A percentile compares a stretch with the other conserved stretches of the same genome.
phyloP scores from a whole-genome alignment of 2,888 invertebrate species.

The Ferdinandea cuprea region DNA sequence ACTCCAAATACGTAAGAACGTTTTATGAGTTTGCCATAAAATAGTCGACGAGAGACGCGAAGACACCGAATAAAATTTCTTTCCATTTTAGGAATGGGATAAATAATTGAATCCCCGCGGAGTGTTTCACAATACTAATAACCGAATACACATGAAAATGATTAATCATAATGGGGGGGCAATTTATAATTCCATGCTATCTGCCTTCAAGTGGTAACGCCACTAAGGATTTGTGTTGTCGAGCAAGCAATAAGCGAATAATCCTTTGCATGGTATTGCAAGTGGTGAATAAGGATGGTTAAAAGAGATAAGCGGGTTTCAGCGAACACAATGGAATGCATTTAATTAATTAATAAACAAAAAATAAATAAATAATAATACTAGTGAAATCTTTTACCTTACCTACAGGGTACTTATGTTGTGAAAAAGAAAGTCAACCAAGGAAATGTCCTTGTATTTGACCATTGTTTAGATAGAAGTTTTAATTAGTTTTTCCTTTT shows the following conservation, averaged over 20 bases:
- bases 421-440: conserved; percentile 36
- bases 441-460: conserved; percentile 40
- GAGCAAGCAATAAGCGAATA: conserved; percentile 40
- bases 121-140: conserved; percentile 26
- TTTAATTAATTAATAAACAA: conserved; percentile 51
- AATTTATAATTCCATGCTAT: conserved; percentile 40
- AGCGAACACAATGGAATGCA: conserved; percentile 31
- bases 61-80: conserved; percentile 5
- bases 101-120: conserved; percentile 43
- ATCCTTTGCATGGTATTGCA: conserved; percentile 24
- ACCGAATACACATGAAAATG: conserved; percentile 38
- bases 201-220: conserved; percentile 21
- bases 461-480: conserved; percentile 35
- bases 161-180: conserved; percentile 32
- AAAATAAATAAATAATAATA: conserved; percentile 35
- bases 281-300: conserved; percentile 12
- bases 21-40: conserved; percentile 58
- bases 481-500: conserved; percentile 11
- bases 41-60: not conserved
- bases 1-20: conserved; percentile 32
- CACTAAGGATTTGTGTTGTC: conserved; percentile 45
- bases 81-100: conserved; percentile 45
- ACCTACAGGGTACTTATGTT: conserved; percentile 33
- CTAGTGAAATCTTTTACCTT: conserved; percentile 30
- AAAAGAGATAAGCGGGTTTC: not conserved